Evolutionary conservation across 2,113 vertebrate species (phyloP).

Genomic region (Callospermophilus lateralis): DNA sequence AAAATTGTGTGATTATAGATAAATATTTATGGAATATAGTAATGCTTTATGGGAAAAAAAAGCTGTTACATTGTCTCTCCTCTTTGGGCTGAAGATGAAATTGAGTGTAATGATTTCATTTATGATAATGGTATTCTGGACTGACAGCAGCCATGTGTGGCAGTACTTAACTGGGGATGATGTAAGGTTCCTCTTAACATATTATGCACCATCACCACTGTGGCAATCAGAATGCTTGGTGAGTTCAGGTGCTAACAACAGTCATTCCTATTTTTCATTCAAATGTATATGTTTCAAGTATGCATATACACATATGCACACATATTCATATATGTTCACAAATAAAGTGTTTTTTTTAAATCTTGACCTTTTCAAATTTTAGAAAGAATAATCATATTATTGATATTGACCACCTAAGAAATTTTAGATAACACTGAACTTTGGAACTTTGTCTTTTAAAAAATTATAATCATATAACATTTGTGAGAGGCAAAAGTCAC

Average conservation of each 20-base stretch:
- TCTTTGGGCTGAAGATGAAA: not conserved
- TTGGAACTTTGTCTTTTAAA: not conserved
- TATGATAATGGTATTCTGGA: not conserved
- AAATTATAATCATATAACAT: not conserved
- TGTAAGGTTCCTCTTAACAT: not conserved
- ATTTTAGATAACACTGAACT: not conserved
- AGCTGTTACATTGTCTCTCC: not conserved
- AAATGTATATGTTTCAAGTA: not conserved
- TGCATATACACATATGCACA: fast-evolving
- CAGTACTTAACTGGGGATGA: not conserved
- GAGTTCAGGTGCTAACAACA: fast-evolving
- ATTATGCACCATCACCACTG: not conserved
- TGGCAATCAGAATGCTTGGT: not conserved
- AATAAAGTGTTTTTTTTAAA: not conserved
- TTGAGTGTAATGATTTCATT: not conserved
- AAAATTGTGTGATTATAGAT: not conserved
- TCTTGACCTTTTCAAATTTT: not conserved
- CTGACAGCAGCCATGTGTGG: not conserved
- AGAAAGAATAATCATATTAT: not conserved
- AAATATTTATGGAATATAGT: not conserved
- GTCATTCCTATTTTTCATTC: not conserved
- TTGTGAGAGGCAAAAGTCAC: not conserved
- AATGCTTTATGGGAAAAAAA: not conserved
- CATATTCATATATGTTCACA: not conserved
- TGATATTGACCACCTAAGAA: not conserved